Conservation (phyloP, 2,113 vertebrate species). For the Ailuropoda melanoleuca region DNA sequence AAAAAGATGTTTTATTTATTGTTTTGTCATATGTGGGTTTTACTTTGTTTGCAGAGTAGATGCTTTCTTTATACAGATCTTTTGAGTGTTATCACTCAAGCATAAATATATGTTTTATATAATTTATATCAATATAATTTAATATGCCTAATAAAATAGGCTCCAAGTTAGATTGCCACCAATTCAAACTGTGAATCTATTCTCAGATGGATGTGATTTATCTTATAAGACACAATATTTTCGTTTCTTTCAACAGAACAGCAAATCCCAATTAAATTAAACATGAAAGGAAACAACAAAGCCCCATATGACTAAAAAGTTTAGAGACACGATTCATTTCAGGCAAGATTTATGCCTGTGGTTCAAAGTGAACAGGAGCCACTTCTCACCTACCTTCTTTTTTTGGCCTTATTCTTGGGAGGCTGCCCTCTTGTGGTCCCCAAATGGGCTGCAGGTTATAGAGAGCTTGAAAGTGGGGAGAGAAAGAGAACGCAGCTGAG, state of each 20-base stretch:
- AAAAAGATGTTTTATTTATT: not conserved
- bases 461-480: not conserved
- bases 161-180: not conserved
- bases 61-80: not conserved
- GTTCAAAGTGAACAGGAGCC: not conserved
- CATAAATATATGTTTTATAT: not conserved
- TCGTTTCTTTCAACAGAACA: not conserved
- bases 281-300: not conserved
- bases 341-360: not conserved
- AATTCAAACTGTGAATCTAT: not conserved
- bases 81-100: not conserved
- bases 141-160: not conserved
- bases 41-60: not conserved
- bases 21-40: not conserved
- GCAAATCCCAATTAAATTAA: not conserved
- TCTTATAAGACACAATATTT: not conserved
- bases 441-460: not conserved
- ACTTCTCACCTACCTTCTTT: not conserved
- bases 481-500: not conserved
- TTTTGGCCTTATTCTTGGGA: not conserved
- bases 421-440: not conserved
- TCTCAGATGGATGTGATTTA: not conserved
- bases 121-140: not conserved
- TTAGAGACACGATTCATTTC: not conserved
- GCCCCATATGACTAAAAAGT: not conserved